Evolutionary conservation across 2,113 vertebrate species (phyloP), one percentile per base, ranked within the genome.

Genomic region (Gavialis gangeticus): DNA sequence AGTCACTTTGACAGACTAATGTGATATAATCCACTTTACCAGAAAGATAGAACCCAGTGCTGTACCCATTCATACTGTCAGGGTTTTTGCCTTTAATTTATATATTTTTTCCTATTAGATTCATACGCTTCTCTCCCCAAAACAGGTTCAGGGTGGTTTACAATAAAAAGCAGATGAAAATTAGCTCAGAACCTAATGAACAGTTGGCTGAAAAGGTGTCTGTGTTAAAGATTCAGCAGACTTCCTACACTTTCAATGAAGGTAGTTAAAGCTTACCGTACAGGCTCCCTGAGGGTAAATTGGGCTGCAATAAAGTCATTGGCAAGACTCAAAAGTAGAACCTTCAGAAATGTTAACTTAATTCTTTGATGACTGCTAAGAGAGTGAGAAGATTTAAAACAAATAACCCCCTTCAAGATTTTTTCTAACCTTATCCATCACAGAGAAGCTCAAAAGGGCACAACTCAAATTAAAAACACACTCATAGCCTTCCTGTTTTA

Each of bases 41-140:
- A 97, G 88, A 75, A 82, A 89, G 92, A 94, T 95, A 96, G 94
- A 30, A 58, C 95, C 91, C 92, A 92, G 88, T 94, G 87, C 64
- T 93, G 86, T 75, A 85, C n/a, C 67, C 34, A 71, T 71, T 71
- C 67, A 71, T 71, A 6, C 21, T 34, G 37, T 12, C 21, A 34
- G 79, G 82, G 67, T 34, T 89, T 89, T 85, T 66, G 86, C 56
- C 1, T 0, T 81, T 80, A 84, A 75, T 79, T 92, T 46, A 46
- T 46, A 46, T 46, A 46, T 46, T 46, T 46, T 46, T 46, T 46
- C 46, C 46, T 46, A 46, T 46, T 46, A 46, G 46, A 46, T 9
- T 46, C 46, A 46, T 46, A 46, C 46, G 9, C 46, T 46, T 46
- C 46, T 46, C 46, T 46, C 46, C 46, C 46, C 46, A 46, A 46